Evolutionary conservation across 2,888 invertebrate species (phyloP), one percentile per base, ranked within the genome.

Genomic region (Ditylenchus weischeri): DNA sequence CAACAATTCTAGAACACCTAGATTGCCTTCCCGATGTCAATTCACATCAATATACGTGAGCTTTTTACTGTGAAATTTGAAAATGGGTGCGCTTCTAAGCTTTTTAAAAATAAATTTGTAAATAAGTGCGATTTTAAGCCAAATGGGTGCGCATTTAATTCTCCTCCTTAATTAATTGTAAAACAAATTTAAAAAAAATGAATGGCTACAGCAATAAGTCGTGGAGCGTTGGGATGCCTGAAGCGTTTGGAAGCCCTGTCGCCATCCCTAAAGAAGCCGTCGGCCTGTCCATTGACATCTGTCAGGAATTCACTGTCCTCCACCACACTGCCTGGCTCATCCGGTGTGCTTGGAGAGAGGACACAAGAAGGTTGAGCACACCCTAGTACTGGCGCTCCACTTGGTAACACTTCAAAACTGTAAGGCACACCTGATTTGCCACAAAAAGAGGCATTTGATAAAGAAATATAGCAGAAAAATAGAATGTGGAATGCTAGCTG

Each of bases 321-420:
- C 29, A 51, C 58, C 48, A 65, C 51, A 43, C 77, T 78, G 19
- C 71, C 74, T 19, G 65, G 68, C 23, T 67, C 67, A 57, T 51
- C 48, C 8, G 50, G 21, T 15, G 19, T n/a, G 15, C 13, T 38
- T 38, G 19, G 36, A 0, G 78, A 74, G 49, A 79, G 50, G 19
- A 75, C 78, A 69, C 81, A 81, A 23, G 78, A 77, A 15, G 81
- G 81, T 68, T 81, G 81, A 11, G 81, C 81, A 70, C 81, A 81
- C 11, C 81, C 81, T 35, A 81, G 72, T 13, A 80, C 79, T 13
- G 73, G 73, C 11, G 73, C 73, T 23, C 73, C 72, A 15, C 21
- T 66, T 0, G 73, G 57, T 10, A 72, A 63, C 38, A 73, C 76
- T 65, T 81, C 81, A 36, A 81, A 70, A 62, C 78, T 78, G 72